Base-by-base conservation (phyloP, 2,888 invertebrate genomes). In the Aquatica leii region DNA sequence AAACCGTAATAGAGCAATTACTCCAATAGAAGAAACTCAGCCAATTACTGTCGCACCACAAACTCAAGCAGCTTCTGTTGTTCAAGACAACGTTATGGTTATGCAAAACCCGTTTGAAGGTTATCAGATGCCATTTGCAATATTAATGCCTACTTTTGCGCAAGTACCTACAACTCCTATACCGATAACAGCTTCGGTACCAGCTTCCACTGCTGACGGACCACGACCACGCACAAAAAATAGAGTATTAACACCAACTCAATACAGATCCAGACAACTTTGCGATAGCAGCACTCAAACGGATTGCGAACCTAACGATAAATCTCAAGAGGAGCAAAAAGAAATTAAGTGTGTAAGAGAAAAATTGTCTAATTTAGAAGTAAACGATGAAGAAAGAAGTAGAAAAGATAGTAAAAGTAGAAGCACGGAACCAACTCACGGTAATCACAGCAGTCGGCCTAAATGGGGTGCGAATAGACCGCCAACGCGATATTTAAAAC, bases 401-500 rank as follows among this genome's bases (percentile, higher is more conserved):
- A 85, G 86, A 77, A 87, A 86, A 77, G 85, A 86, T 62, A 81
- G 84, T 62, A 80, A 85, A 17, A 82, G 84, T 56, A 81, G 86
- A 58, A 84, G 85, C 5, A 85, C 85, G 68, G 85, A 86, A 73
- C 80, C 85, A 60, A 83, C 78, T 60, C 84, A 86, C 77, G 85
- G 87, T 80, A 83, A 84, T 73, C 82, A 88, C 73, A 87, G 87
- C 76, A 86, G 87, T 78, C 84, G 92, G 60, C 88, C 90, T 9
- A 87, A 92, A 81, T 89, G 92, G 92, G 88, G 90, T 41, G 91
- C 88, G 1, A 91, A 90, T 73, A 84, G 89, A 68, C 93, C 94
- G 3, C 89, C 89, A 18, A 91, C 91, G 8, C 90, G 93, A 73
- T 95, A 94, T 76, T 86, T 94, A 63, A 94, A 94, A 76, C 94